Evolutionary conservation across 1,140 invertebrate genomes (phyloP).

Genomic region (Pomacea maculata): DNA sequence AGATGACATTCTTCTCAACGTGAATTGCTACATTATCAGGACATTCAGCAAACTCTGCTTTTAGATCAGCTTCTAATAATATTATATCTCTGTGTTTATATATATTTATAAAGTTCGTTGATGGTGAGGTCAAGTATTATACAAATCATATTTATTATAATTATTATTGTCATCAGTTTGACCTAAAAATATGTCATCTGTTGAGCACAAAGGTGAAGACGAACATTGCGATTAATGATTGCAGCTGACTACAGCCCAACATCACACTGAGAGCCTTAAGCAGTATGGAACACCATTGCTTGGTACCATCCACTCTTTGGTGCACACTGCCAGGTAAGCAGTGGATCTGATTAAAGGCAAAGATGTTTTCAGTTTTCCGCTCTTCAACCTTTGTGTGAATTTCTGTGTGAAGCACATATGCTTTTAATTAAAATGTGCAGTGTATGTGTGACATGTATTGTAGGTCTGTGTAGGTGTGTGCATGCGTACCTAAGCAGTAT

Average conservation of each 20-base stretch:
- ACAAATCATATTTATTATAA: background rate
- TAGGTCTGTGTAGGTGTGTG: too few species aligned
- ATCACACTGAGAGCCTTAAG: slow-evolving; percentile 53
- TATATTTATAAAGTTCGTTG: background rate
- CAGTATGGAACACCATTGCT: slow-evolving; percentile 51
- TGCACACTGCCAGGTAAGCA: slow-evolving; percentile 59
- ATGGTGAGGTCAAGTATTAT: background rate
- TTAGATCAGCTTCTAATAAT: too few species aligned
- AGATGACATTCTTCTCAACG: too few species aligned
- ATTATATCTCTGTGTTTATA: background rate
- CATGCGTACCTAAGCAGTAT: too few species aligned
- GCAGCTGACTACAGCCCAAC: slow-evolving; percentile 55
- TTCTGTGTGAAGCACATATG: background rate
- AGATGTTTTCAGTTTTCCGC: background rate
- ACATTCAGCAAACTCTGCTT: too few species aligned
- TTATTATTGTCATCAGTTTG: background rate
- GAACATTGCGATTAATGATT: slow-evolving; percentile 8
- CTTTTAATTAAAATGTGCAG: too few species aligned
- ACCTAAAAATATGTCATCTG: background rate
- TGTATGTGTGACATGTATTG: too few species aligned
- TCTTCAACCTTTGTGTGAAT: background rate
- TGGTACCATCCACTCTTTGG: slow-evolving; percentile 54
- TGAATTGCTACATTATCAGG: too few species aligned
- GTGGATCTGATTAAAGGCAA: background rate
- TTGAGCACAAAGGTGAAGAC: background rate